Conservation (phyloP, 2,888 invertebrate genomes). For the Volucella zonaria region DNA sequence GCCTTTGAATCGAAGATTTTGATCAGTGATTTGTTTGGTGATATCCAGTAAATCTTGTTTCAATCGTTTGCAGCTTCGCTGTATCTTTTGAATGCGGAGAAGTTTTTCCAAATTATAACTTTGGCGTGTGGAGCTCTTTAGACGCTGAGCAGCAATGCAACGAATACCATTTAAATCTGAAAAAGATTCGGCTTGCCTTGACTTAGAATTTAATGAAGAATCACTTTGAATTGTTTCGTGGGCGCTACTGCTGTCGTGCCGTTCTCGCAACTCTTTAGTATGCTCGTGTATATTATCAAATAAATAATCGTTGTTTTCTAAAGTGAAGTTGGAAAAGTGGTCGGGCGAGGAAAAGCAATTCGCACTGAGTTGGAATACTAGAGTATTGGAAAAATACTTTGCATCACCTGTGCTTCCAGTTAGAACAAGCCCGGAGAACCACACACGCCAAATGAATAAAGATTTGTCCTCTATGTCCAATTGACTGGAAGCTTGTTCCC, state of each 20-base stretch:
- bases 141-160: conserved; percentile 81
- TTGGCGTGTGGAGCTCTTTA: conserved; percentile 86
- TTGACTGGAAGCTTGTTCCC: conserved; percentile 76
- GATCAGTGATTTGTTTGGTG: conserved; percentile 83
- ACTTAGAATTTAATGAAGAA: conserved; percentile 24
- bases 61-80: conserved; percentile 88
- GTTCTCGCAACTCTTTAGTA: conserved; percentile 35
- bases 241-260: conserved; percentile 3
- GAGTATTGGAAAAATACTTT: conserved; percentile 82
- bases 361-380: conserved; percentile 94
- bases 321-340: conserved; percentile 76
- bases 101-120: conserved; percentile 89
- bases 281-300: conserved; percentile 52
- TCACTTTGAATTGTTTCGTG: conserved; percentile 35
- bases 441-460: conserved; percentile 92
- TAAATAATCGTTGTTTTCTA: conserved; percentile 51
- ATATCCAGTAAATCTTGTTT: conserved; percentile 85
- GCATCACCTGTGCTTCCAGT: conserved; percentile 75
- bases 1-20: conserved; percentile 81
- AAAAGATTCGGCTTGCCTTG: conserved; percentile 27
- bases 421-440: conserved; percentile 91
- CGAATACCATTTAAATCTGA: conserved; percentile 79
- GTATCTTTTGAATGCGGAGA: conserved; percentile 87
- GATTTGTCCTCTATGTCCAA: conserved; percentile 83
- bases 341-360: conserved; percentile 90